A percentile compares a stretch with the other conserved stretches of the same genome.
phyloP scores from a whole-genome alignment of 2,113 vertebrate species.

The Lichenostomus cassidix region DNA sequence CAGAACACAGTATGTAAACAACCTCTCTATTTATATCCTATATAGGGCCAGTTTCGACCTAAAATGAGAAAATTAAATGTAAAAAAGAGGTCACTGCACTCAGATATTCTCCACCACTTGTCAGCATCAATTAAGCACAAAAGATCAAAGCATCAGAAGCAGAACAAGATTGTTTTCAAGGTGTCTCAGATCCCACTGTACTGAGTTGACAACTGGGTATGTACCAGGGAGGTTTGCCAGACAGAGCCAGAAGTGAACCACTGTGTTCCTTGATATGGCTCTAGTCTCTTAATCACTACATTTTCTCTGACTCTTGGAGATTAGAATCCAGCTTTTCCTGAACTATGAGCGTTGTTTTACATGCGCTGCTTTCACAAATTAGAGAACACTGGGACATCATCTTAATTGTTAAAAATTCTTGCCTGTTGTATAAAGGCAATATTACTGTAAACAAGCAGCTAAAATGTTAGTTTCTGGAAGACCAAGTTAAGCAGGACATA shows the following conservation, averaged over 20 bases:
- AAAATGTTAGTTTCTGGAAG: not conserved
- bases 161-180: not conserved
- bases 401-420: not conserved
- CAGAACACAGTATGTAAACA: not conserved
- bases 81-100: not conserved
- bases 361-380: not conserved
- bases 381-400: not conserved
- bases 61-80: constrained; percentile 10
- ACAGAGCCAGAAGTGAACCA: not conserved
- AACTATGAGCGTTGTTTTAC: not conserved
- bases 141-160: constrained; percentile 27
- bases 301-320: not conserved
- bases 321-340: not conserved
- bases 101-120: not conserved
- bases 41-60: not conserved
- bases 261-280: not conserved
- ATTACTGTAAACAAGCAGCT: not conserved
- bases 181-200: not conserved
- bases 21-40: not conserved
- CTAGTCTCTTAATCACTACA: not conserved
- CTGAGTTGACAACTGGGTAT: not conserved
- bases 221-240: not conserved
- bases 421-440: not conserved
- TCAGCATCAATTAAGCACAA: not conserved
- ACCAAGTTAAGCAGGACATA: constrained; percentile 7